Evolutionary conservation across 2,888 invertebrate genomes (phyloP), one percentile per base, ranked within the genome.

Genomic region (Cantharis rustica): DNA sequence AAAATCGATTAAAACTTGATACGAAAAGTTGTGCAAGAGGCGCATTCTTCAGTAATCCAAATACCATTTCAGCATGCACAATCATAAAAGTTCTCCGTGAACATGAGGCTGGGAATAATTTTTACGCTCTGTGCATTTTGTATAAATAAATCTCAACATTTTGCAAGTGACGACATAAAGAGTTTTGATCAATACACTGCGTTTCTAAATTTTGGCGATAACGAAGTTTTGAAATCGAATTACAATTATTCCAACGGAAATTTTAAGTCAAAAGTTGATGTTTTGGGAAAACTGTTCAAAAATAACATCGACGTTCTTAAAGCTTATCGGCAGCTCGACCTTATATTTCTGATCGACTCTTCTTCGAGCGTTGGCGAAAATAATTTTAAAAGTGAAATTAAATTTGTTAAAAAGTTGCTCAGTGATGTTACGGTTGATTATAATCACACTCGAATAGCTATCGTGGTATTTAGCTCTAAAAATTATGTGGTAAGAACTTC

Each of bases 341-440:
- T 93, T 61, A 90, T 93, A 23, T 93, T 94, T 85, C 87, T 93
- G 68, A 91, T 94, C 68, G 94, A 94, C 83, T 91, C 92, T 13
- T 93, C 93, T n/a, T 92, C 92, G 0, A 93, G 93, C 80, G 92
- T 94, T 2, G 93, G 93, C 0, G 89, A 89, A 79, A 86, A 89
- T 16, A 93, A 94, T 86, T 94, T 93, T 85, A 88, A 88, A 78
- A 92, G 92, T 84, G 93, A 93, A 84, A 85, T 93, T 69, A 91
- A 91, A 83, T 93, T 93, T 84, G 93, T 93, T 62, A 90, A 91
- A 83, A 93, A 92, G 84, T 86, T 93, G 7, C 84, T 94, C 63
- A 91, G 93, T 27, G 92, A 92, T 83, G 92, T 93, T 80, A 91
- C 91, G 0, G 92, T 93, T 16, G 92, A 92, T 80, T 89, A 89